phyloP scores from a whole-genome alignment of 2,797 vertebrate species.

The Hyperoplus lanceolatus region DNA sequence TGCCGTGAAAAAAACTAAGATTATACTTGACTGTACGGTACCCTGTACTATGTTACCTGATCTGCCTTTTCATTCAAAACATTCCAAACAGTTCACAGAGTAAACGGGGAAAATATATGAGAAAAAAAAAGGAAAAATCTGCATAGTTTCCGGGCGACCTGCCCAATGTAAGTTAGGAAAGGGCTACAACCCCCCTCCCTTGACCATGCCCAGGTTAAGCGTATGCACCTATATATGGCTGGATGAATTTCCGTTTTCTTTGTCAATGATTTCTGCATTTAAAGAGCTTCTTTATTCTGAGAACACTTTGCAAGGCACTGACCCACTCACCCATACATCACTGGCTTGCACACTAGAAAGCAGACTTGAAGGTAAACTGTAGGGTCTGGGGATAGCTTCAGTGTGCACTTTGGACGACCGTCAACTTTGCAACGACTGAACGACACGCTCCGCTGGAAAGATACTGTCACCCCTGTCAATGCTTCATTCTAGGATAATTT shows the following conservation, averaged over 20 bases:
- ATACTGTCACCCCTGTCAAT: not conserved
- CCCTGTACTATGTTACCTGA: not conserved
- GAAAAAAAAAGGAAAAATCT: not conserved
- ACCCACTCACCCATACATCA: constrained; percentile 6
- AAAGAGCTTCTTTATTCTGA: constrained; percentile 9
- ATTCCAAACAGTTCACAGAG: not conserved
- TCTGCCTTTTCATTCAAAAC: not conserved
- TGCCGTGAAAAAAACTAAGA: not conserved
- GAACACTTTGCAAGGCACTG: not conserved
- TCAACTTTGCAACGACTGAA: not conserved
- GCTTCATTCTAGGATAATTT: not conserved
- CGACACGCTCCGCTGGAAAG: not conserved
- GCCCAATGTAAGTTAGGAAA: not conserved
- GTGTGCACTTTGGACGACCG: not conserved
- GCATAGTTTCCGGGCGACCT: not conserved
- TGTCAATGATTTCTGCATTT: constrained; percentile 28
- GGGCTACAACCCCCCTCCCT: not conserved
- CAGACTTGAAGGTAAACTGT: too few species aligned
- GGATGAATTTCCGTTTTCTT: not conserved
- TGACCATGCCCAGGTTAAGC: not conserved
- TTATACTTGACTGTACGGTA: not conserved
- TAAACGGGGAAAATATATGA: not conserved
- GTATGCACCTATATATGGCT: not conserved
- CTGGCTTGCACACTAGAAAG: not conserved
- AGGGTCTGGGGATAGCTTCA: not conserved